Conservation (phyloP, 2,888 invertebrate genomes). For the Meteorus colon region DNA sequence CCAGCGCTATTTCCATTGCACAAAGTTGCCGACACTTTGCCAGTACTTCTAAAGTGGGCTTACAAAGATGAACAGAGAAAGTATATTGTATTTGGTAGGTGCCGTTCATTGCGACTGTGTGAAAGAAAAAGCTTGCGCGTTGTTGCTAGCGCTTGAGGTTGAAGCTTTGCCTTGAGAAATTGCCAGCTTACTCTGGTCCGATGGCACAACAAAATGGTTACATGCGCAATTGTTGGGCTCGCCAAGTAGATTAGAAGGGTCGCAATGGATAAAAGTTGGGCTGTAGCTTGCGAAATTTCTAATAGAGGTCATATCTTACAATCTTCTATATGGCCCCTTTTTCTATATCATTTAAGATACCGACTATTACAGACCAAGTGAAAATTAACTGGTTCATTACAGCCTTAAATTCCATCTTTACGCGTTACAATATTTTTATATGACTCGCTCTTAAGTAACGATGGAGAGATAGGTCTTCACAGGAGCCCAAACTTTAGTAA, state of each 20-base stretch:
- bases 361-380: not conserved
- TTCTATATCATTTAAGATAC: not conserved
- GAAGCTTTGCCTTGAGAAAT: conserved; percentile 39
- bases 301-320: conserved; percentile 22
- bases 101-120: conserved; percentile 4
- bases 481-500: too few species aligned
- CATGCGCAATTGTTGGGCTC: conserved; percentile 23
- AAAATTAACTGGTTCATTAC: conserved; percentile 1
- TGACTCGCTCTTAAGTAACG: too few species aligned
- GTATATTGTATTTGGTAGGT: conserved; percentile 6
- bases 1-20: not conserved
- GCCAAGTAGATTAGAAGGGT: conserved; percentile 32
- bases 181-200: conserved; percentile 37
- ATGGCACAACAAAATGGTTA: conserved; percentile 5
- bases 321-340: not conserved
- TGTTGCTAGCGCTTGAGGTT: conserved; percentile 24
- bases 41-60: not conserved
- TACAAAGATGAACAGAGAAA: not conserved
- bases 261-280: conserved; percentile 17
- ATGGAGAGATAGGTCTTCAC: too few species aligned
- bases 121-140: conserved; percentile 1
- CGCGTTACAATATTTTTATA: not conserved
- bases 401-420: not conserved
- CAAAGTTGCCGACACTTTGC: not conserved
- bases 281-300: conserved; percentile 16